Evolutionary conservation across 1,140 invertebrate species (phyloP).

Genomic region (Hylyphantes graminicola): DNA sequence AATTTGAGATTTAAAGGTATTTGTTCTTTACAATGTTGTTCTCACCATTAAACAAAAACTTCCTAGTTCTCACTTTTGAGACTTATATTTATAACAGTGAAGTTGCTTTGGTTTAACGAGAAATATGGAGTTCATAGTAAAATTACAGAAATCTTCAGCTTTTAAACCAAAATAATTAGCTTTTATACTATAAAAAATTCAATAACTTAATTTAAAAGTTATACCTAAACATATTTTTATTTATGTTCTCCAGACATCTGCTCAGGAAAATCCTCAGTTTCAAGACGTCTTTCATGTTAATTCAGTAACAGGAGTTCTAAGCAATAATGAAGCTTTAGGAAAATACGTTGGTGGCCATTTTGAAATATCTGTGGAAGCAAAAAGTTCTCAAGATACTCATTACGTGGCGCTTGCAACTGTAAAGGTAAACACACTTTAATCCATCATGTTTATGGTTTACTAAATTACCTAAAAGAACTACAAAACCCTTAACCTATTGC

Average conservation of each 20-base stretch:
- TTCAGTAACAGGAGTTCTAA: constrained; percentile 75
- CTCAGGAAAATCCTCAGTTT: constrained; percentile 24
- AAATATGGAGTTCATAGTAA: no score
- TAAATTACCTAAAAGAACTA: no score
- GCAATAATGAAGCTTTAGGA: constrained; percentile 76
- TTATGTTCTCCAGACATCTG: constrained; percentile 60
- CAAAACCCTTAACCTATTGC: neutral
- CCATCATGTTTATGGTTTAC: no score
- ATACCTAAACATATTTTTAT: neutral
- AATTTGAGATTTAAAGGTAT: no score
- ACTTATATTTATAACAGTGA: no score
- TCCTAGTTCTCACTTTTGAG: no score
- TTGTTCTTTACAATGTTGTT: no score
- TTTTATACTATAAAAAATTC: no score
- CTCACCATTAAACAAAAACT: no score
- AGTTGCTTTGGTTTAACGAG: no score
- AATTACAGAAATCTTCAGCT: no score
- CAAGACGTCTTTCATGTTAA: constrained; percentile 73
- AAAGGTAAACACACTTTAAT: constrained; percentile 49
- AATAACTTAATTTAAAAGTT: neutral
- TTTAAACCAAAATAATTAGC: no score
- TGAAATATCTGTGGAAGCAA: constrained; percentile 75
- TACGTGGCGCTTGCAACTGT: constrained; percentile 59
- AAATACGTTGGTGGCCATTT: constrained; percentile 79
- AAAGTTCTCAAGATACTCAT: constrained; percentile 66